Evolutionary conservation across 1,140 invertebrate genomes (phyloP).

Genomic region (Drosophila lowei): DNA sequence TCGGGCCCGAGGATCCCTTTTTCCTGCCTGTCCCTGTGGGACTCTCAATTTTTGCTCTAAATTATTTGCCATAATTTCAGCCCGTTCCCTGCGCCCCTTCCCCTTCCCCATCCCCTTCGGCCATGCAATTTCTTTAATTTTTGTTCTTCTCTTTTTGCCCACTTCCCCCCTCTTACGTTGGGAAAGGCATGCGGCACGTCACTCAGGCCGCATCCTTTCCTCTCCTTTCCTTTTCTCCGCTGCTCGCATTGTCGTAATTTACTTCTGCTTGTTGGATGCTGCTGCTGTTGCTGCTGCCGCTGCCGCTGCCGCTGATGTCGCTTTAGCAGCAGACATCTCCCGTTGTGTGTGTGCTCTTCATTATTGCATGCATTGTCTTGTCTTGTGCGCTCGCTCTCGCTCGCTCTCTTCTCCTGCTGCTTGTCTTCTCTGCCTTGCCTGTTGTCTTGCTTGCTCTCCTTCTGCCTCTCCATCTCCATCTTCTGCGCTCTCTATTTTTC

Average conservation of each 20-base stretch:
- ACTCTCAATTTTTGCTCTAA: conserved; percentile 76
- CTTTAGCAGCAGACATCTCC: conserved; percentile 27
- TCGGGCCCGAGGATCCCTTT: conserved; percentile 49
- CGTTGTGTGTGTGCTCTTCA: conserved; percentile 59
- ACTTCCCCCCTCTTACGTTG: conserved; percentile 17
- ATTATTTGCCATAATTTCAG: conserved; percentile 81
- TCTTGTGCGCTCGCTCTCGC: conserved; percentile 26
- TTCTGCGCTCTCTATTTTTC: conserved; percentile 47
- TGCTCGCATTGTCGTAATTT: conserved; percentile 65
- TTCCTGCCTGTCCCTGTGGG: conserved; percentile 48
- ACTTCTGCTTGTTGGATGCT: conserved; percentile 66
- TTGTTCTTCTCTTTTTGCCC: conserved; percentile 13
- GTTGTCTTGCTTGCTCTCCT: conserved; percentile 38
- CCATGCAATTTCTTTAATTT: conserved; percentile 33
- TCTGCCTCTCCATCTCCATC: conserved; percentile 32
- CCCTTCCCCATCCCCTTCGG: background rate
- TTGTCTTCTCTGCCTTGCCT: background rate
- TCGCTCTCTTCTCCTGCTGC: conserved; percentile 19
- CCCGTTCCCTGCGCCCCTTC: conserved; percentile 4
- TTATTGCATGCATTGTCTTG: conserved; percentile 72
- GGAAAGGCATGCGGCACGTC: conserved; percentile 6
- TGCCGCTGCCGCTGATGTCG: conserved; percentile 20
- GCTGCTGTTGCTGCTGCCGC: conserved; percentile 43
- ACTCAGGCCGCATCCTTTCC: conserved; percentile 39
- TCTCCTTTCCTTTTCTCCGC: conserved; percentile 50